A percentile compares a stretch with the other conserved stretches of the same genome.
phyloP scores from a whole-genome alignment of 2,797 vertebrate genomes.

The Vipera ursinii region DNA sequence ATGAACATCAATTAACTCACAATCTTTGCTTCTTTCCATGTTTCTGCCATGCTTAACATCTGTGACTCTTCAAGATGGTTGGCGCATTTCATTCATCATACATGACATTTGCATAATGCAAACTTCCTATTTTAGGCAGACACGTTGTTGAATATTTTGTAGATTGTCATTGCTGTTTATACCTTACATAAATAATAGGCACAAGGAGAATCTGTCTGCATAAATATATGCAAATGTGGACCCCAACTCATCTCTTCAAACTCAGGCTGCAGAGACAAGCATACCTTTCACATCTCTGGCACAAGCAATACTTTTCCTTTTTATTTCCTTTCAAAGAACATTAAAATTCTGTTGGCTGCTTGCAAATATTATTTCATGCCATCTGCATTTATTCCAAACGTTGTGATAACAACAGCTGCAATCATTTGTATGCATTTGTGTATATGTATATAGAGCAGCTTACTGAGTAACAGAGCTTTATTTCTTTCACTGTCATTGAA shows the following conservation, averaged over 20 bases:
- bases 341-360: conserved; percentile 79
- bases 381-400: conserved; percentile 72
- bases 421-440: conserved; percentile 69
- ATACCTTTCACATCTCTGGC: conserved; percentile 55
- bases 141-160: conserved; percentile 67
- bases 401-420: conserved; percentile 72
- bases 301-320: conserved; percentile 66
- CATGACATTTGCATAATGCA: conserved; percentile 76
- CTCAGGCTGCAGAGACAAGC: conserved; percentile 45
- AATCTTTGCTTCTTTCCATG: conserved; percentile 62
- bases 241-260: conserved; percentile 53
- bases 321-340: conserved; percentile 69
- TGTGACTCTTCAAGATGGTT: conserved; percentile 76
- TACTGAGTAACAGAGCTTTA: conserved; percentile 65
- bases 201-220: conserved; percentile 58
- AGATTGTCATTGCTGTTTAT: conserved; percentile 68
- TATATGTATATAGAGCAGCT: conserved; percentile 44
- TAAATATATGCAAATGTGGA: conserved; percentile 50
- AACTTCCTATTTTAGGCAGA: conserved; percentile 72
- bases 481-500: conserved; percentile 47
- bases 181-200: conserved; percentile 67
- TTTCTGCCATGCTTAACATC: conserved; percentile 71
- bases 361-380: conserved; percentile 76
- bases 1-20: conserved; percentile 67
- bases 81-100: conserved; percentile 74